Evolutionary conservation across 1,140 invertebrate genomes (phyloP).

Genomic region (Leptinotarsa texana): DNA sequence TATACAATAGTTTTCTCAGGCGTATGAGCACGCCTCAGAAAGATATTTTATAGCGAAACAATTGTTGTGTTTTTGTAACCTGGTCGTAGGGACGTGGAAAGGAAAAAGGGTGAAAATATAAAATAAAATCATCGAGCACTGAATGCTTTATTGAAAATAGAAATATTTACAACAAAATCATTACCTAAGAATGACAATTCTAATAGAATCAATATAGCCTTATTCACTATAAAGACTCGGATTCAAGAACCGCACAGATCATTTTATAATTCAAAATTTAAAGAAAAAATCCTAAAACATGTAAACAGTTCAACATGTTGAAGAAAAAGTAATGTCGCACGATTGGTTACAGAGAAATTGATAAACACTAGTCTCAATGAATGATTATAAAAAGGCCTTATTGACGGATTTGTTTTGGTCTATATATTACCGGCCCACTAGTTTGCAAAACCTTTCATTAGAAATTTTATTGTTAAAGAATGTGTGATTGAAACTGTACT

Average conservation of each 20-base stretch:
- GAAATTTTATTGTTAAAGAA: too few species aligned
- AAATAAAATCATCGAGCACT: slow-evolving; percentile 18
- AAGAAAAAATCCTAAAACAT: too few species aligned
- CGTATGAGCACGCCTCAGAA: too few species aligned
- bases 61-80: too few species aligned
- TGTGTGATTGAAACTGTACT: too few species aligned
- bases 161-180: slow-evolving; percentile 15
- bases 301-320: too few species aligned
- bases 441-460: background rate
- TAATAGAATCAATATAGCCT: background rate
- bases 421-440: background rate
- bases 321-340: too few species aligned
- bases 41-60: too few species aligned
- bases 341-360: background rate
- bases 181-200: background rate
- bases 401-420: background rate
- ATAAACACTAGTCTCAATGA: background rate
- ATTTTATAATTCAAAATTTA: too few species aligned
- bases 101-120: background rate
- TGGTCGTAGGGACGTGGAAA: too few species aligned
- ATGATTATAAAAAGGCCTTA: background rate
- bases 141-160: slow-evolving; percentile 29
- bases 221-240: background rate
- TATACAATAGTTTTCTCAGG: too few species aligned
- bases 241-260: too few species aligned